A percentile compares a stretch with the other conserved stretches of the same genome.
These are phyloP conservation scores for Mamestra configurata DNA, from an alignment of 1,140 invertebrate genomes.

Conservation along the genomic window DNA sequence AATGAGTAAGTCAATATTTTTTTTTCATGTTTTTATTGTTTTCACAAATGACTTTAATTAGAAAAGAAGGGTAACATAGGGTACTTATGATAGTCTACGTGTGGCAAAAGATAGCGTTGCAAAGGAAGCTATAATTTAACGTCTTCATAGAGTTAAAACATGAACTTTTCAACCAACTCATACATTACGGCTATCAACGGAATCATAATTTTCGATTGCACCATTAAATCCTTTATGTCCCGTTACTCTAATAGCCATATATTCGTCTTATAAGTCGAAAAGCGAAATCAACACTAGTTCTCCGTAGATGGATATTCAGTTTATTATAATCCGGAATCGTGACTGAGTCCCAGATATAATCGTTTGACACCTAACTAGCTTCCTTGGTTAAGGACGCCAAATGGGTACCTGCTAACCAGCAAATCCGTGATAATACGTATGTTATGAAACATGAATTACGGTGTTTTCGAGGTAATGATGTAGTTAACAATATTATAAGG, in stretches of 20 bases:
- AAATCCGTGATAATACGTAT: slow-evolving; percentile 21
- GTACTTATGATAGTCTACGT: no score
- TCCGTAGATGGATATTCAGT: slow-evolving; percentile 42
- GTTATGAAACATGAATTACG: slow-evolving; percentile 27
- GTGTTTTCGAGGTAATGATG: slow-evolving; percentile 17
- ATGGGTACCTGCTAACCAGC: slow-evolving; percentile 31
- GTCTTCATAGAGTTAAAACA: background rate
- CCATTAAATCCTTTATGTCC: slow-evolving; percentile 33
- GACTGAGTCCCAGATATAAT: slow-evolving; percentile 49
- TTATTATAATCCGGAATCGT: slow-evolving; percentile 53
- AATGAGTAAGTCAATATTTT: background rate
- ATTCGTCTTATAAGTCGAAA: slow-evolving; percentile 32
- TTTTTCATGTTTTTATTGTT: no score
- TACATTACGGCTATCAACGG: slow-evolving; percentile 18
- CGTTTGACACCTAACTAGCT: slow-evolving; percentile 49
- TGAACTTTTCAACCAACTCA: background rate
- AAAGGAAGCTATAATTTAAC: background rate
- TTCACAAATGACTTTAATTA: no score
- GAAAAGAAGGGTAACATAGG: no score
- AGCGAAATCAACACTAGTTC: slow-evolving; percentile 18
- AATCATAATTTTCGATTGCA: slow-evolving; percentile 18
- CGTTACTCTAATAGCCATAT: slow-evolving; percentile 1
- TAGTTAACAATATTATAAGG: background rate
- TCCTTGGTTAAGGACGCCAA: slow-evolving; percentile 47
- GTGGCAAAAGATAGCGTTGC: background rate